Evolutionary conservation across 37 sponge, comb jelly and placozoan genomes (phyloP).

Genomic region (Aphrocallistes beatrix): DNA sequence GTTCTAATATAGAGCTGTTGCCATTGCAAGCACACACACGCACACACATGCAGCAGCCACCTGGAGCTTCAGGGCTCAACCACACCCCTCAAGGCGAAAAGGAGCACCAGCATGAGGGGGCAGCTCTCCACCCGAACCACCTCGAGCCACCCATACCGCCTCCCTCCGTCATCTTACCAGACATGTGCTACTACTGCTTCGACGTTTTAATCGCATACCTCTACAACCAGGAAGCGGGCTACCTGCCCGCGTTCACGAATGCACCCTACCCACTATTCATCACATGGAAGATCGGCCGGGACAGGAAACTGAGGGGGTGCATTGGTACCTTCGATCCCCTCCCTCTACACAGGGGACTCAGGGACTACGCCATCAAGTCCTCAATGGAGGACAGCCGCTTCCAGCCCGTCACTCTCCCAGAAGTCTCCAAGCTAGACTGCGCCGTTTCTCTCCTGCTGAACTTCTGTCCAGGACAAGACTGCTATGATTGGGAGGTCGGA

Average conservation of each 20-base stretch:
- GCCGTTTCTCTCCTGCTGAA: conserved; percentile 80
- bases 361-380: conserved; percentile 83
- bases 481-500: conserved; percentile 95
- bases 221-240: conserved; percentile 19
- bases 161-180: conserved; percentile 40
- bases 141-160: not conserved
- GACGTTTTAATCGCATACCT: conserved; percentile 70
- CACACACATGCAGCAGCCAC: conserved; percentile 1
- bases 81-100: not conserved
- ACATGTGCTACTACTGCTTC: conserved; percentile 95
- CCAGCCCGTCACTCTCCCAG: conserved; percentile 54
- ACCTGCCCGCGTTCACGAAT: conserved; percentile 39
- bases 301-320: conserved; percentile 73
- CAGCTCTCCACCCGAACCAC: not conserved
- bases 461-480: conserved; percentile 60
- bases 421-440: conserved; percentile 65
- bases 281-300: conserved; percentile 81
- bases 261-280: conserved; percentile 87
- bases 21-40: not conserved
- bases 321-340: conserved; percentile 89
- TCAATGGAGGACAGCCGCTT: conserved; percentile 90
- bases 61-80: not conserved
- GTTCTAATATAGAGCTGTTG: no score
- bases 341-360: conserved; percentile 70
- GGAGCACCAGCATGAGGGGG: not conserved